Evolutionary conservation across 2,888 invertebrate genomes (phyloP).

Genomic region (Drosophila leonis): DNA sequence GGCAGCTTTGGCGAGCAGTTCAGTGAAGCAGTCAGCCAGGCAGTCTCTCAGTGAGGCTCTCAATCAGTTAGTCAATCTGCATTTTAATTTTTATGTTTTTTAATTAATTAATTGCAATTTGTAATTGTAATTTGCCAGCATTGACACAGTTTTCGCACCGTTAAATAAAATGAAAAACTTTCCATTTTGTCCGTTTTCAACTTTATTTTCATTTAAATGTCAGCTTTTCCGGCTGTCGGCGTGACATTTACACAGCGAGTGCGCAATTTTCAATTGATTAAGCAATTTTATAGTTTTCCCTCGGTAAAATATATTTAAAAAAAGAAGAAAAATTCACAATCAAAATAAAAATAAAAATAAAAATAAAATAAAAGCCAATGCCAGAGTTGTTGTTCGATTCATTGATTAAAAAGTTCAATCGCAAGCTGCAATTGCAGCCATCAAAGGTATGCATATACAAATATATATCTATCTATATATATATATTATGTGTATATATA

Average conservation of each 20-base stretch:
- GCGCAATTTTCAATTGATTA: slow-evolving; percentile 77
- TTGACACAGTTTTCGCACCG: slow-evolving; percentile 67
- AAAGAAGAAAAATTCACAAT: background rate
- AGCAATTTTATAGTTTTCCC: slow-evolving; percentile 65
- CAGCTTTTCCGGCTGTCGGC: slow-evolving; percentile 65
- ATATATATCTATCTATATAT: background rate
- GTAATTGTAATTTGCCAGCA: slow-evolving; percentile 71
- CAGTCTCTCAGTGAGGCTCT: slow-evolving; percentile 1
- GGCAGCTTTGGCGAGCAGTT: slow-evolving; percentile 34
- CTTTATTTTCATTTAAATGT: slow-evolving; percentile 62
- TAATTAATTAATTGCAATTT: slow-evolving; percentile 77
- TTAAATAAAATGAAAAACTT: slow-evolving; percentile 45
- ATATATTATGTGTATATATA: background rate
- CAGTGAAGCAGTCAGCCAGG: background rate
- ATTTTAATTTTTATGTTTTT: slow-evolving; percentile 65
- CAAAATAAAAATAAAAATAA: background rate
- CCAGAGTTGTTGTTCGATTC: slow-evolving; percentile 23
- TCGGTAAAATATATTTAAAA: background rate
- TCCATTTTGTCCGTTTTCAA: slow-evolving; percentile 33
- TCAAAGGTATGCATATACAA: background rate
- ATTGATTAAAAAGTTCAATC: slow-evolving; percentile 33
- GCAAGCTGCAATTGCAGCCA: background rate
- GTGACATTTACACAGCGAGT: slow-evolving; percentile 69
- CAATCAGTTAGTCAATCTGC: slow-evolving; percentile 38
- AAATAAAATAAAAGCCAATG: slow-evolving; percentile 22